These are phyloP conservation scores for Poeciliopsis retropinna DNA, from an alignment of 2,113 vertebrate species.

Conservation along the genomic window DNA sequence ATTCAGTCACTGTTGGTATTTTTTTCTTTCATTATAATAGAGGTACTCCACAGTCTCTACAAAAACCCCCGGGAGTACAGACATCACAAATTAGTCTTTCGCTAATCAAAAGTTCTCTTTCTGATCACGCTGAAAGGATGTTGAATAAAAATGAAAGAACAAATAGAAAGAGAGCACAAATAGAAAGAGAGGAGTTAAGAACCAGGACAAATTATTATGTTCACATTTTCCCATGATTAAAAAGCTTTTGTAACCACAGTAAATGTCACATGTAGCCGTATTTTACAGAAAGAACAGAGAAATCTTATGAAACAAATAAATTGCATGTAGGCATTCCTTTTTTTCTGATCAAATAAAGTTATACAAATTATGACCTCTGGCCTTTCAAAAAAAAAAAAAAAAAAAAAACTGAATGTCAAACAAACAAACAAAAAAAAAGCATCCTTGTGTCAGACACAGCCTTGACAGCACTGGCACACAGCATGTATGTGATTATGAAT, in stretches of 20 bases:
- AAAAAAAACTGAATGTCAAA: neutral
- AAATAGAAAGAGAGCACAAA: neutral
- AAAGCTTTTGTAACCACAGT: no score
- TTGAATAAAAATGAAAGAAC: neutral
- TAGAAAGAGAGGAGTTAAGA: neutral
- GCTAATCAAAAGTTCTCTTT: conserved; percentile 5
- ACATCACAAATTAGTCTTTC: neutral
- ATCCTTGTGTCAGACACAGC: conserved; percentile 4
- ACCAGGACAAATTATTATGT: no score
- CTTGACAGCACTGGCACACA: neutral
- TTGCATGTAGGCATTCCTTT: no score
- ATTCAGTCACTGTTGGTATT: no score
- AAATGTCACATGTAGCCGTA: no score
- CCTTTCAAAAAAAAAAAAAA: neutral
- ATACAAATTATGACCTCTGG: neutral
- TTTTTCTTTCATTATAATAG: neutral
- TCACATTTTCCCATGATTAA: no score
- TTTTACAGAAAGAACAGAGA: no score
- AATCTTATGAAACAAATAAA: no score
- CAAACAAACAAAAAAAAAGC: neutral
- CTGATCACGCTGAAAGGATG: conserved; percentile 3
- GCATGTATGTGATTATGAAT: conserved; percentile 4
- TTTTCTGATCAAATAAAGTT: neutral
- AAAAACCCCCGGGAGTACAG: neutral
- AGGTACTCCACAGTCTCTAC: neutral